Percentiles rank a stretch among this genome's conserved stretches.
Evolutionary conservation across 2,888 invertebrate species (phyloP).

Genomic region (Unio pictorum): DNA sequence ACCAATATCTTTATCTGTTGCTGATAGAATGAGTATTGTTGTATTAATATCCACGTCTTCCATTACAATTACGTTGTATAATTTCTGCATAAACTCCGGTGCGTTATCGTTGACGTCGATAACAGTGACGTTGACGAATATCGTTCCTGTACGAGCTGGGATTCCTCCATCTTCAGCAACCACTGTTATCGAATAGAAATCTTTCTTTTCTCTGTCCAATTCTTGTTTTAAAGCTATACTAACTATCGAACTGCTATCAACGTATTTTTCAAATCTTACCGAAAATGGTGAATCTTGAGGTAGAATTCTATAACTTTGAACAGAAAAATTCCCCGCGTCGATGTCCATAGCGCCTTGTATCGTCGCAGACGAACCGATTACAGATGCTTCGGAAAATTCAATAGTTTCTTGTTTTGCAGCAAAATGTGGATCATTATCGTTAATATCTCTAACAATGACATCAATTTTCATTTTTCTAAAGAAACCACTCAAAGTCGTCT

Average conservation of each 20-base stretch:
- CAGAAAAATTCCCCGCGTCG: constrained; percentile 46
- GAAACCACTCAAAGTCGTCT: constrained; percentile 43
- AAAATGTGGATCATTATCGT: constrained; percentile 57
- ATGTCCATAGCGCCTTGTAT: constrained; percentile 46
- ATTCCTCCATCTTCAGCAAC: constrained; percentile 51
- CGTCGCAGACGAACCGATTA: constrained; percentile 31
- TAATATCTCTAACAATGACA: constrained; percentile 50
- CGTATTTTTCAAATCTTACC: constrained; percentile 30
- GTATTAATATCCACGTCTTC: constrained; percentile 38
- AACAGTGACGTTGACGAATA: constrained; percentile 39
- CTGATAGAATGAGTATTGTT: constrained; percentile 76
- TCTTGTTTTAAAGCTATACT: constrained; percentile 40
- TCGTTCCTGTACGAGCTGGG: constrained; percentile 34
- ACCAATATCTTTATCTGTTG: constrained; percentile 88
- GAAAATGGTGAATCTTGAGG: constrained; percentile 40
- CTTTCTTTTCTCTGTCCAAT: constrained; percentile 48
- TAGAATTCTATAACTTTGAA: constrained; percentile 40
- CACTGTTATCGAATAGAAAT: constrained; percentile 44
- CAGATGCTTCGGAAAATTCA: constrained; percentile 46
- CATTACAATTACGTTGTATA: constrained; percentile 44
- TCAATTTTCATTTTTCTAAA: constrained; percentile 50
- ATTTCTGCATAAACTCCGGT: constrained; percentile 40
- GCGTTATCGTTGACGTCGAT: constrained; percentile 52
- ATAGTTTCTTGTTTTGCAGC: constrained; percentile 32
- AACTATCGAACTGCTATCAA: constrained; percentile 46